These are phyloP conservation scores for Malurus alboscapulatus DNA, from an alignment of 2,113 vertebrate genomes.

Conservation along the genomic window DNA sequence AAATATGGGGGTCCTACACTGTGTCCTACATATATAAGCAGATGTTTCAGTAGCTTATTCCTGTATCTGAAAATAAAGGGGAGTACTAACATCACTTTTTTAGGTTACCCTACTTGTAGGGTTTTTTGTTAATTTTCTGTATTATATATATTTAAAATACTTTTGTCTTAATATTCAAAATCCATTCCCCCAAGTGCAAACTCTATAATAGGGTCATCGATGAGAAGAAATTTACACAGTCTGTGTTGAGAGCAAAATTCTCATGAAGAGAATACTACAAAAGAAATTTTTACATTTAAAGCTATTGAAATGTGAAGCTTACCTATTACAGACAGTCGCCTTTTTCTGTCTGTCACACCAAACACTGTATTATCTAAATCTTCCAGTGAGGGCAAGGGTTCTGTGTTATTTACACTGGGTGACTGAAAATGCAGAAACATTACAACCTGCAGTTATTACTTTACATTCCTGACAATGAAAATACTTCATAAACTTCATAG, in stretches of 20 bases:
- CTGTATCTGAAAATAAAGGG: background rate
- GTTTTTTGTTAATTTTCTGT: background rate
- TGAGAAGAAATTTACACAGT: background rate
- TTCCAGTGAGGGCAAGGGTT: constrained; percentile 83
- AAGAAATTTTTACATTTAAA: background rate
- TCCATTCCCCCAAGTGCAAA: background rate
- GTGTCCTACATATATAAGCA: background rate
- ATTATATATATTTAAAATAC: background rate
- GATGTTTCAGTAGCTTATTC: background rate
- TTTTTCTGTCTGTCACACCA: constrained; percentile 80
- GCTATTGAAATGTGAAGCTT: constrained; percentile 7
- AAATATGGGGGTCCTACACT: background rate
- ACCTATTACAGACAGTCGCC: constrained; percentile 83
- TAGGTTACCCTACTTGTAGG: background rate
- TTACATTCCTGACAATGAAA: background rate
- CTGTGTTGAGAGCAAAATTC: background rate
- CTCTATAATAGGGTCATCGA: background rate
- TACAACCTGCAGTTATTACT: background rate
- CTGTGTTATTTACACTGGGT: constrained; percentile 77
- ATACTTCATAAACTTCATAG: background rate
- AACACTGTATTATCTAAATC: constrained; percentile 91
- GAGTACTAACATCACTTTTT: background rate
- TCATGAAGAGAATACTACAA: background rate
- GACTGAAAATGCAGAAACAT: constrained; percentile 60
- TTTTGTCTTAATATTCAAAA: background rate